A percentile compares a stretch with the other conserved stretches of the same genome.
These are phyloP conservation scores for Pristionchus japonicus DNA, from an alignment of 2,888 invertebrate genomes.

Conservation along the genomic window DNA sequence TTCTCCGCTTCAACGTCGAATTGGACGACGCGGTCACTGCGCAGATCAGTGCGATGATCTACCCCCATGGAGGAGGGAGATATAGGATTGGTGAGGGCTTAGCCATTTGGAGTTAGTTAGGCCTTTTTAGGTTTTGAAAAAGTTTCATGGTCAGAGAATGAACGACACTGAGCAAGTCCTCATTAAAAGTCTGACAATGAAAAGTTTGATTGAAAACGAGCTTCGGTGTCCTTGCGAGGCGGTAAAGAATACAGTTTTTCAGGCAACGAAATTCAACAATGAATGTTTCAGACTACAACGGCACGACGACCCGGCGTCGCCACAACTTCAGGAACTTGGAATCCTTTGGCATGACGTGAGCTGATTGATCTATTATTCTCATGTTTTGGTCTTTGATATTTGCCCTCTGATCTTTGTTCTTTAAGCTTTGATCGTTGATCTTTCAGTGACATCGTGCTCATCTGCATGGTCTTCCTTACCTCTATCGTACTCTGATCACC, in stretches of 20 bases:
- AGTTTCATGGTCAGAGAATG: too few relatives aligned
- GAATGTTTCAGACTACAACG: not conserved
- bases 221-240: too few relatives aligned
- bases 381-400: not conserved
- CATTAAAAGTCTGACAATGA: too few relatives aligned
- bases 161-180: too few relatives aligned
- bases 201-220: too few relatives aligned
- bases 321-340: not conserved
- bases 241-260: too few relatives aligned
- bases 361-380: not conserved
- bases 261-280: too few relatives aligned
- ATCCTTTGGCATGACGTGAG: not conserved
- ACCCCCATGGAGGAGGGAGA: not conserved
- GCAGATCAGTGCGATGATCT: not conserved
- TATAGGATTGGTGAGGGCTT: not conserved
- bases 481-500: too few relatives aligned
- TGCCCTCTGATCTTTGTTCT: not conserved
- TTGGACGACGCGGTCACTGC: not conserved
- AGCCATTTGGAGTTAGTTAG: too few relatives aligned
- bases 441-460: not conserved
- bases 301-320: not conserved
- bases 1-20: slow-evolving; percentile 37
- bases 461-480: too few relatives aligned
- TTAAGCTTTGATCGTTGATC: not conserved
- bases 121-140: too few relatives aligned